A percentile compares a stretch with the other conserved stretches of the same genome.
Conservation (phyloP, 2,113 vertebrate species). For the Lepus europaeus region DNA sequence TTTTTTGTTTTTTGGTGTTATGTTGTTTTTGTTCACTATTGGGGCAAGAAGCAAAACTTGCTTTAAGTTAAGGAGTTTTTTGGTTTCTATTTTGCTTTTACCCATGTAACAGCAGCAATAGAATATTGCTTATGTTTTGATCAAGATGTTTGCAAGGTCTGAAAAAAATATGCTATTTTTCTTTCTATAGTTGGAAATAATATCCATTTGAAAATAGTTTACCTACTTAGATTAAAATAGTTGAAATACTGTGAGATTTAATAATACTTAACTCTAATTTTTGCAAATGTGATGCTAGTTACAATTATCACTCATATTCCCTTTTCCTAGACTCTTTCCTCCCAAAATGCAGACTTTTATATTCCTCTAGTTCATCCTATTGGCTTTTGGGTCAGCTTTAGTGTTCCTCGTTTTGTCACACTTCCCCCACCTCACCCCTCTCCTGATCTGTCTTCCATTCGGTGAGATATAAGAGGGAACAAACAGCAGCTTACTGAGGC, state of each 20-base stretch:
- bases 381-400: background rate
- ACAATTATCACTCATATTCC: background rate
- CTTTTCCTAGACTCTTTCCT: slow-evolving; percentile 36
- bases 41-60: background rate
- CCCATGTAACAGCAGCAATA: background rate
- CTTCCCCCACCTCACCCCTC: background rate
- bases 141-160: background rate
- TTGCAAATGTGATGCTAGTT: slow-evolving; percentile 18
- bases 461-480: slow-evolving; percentile 35
- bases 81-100: slow-evolving; percentile 27
- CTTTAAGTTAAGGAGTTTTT: slow-evolving; percentile 30
- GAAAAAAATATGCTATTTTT: slow-evolving; percentile 8
- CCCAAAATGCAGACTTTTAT: background rate
- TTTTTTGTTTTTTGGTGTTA: background rate
- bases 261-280: slow-evolving; percentile 16
- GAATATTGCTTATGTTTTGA: slow-evolving; percentile 56
- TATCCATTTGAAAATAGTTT: slow-evolving; percentile 10
- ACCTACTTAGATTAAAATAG: slow-evolving; percentile 14
- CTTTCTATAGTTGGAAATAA: slow-evolving; percentile 35
- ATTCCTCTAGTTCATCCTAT: background rate
- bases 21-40: background rate
- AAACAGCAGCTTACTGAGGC: slow-evolving; percentile 56
- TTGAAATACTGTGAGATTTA: background rate
- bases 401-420: background rate
- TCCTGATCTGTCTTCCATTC: slow-evolving; percentile 26